phyloP scores from a whole-genome alignment of 1,140 invertebrate species.

The Nephila pilipes region DNA sequence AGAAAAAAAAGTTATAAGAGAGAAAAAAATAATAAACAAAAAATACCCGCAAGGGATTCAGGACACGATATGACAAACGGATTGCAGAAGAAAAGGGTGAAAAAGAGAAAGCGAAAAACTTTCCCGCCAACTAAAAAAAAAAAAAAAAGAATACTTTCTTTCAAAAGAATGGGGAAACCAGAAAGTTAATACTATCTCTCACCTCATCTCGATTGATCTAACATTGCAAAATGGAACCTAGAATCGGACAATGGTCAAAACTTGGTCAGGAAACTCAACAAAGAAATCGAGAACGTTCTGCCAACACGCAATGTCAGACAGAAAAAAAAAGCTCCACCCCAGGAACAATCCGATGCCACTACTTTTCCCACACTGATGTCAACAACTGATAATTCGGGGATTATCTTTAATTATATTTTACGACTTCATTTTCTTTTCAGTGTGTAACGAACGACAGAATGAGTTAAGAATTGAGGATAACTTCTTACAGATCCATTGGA shows the following conservation, averaged over 20 bases:
- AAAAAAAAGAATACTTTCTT: slow-evolving; percentile 34
- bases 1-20: background rate
- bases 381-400: background rate
- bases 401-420: slow-evolving; percentile 10
- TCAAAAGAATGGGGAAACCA: slow-evolving; percentile 56
- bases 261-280: slow-evolving; percentile 36
- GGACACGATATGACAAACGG: background rate
- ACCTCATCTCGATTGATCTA: slow-evolving; percentile 52
- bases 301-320: slow-evolving; percentile 27
- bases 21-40: background rate
- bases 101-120: slow-evolving; percentile 34
- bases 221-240: slow-evolving; percentile 31
- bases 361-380: slow-evolving; percentile 40
- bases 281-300: slow-evolving; percentile 22
- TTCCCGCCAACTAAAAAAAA: slow-evolving; percentile 3
- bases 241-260: slow-evolving; percentile 64
- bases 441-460: background rate
- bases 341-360: background rate
- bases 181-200: slow-evolving; percentile 32
- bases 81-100: background rate
- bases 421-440: background rate
- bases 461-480: background rate
- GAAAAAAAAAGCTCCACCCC: background rate
- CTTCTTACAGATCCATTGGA: background rate
- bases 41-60: background rate